Conservation (phyloP, 2,888 invertebrate species). For the Meliscaeva auricollis region DNA sequence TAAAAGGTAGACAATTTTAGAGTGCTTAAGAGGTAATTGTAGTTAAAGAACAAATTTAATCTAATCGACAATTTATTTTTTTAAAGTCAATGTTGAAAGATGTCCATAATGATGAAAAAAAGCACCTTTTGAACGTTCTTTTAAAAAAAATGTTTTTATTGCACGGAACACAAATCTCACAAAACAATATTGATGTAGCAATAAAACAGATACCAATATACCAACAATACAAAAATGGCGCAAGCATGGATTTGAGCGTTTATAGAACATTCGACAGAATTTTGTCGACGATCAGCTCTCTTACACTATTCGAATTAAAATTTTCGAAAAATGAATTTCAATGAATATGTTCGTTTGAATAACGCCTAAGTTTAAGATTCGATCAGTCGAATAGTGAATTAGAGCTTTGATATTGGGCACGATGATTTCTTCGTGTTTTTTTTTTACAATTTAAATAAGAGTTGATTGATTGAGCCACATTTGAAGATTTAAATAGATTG, state of each 20-base stretch:
- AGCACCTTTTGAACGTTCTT: slow-evolving; percentile 17
- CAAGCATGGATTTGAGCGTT: slow-evolving; percentile 51
- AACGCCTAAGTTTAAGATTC: too few species aligned
- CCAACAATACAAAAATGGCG: slow-evolving; percentile 13
- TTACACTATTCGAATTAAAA: slow-evolving; percentile 31
- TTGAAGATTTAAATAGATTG: neutral
- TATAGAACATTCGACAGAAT: slow-evolving; percentile 64
- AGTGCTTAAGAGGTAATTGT: slow-evolving; percentile 43
- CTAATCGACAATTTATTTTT: too few species aligned
- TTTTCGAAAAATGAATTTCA: slow-evolving; percentile 14
- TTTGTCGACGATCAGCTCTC: slow-evolving; percentile 56
- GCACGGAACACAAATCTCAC: slow-evolving; percentile 38
- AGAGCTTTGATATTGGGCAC: slow-evolving; percentile 36
- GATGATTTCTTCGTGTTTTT: slow-evolving; percentile 4
- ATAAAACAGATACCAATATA: neutral
- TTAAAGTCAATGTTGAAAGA: neutral
- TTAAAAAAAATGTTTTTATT: neutral
- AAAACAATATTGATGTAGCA: slow-evolving; percentile 21
- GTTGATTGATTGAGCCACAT: neutral
- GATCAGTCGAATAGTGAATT: slow-evolving; percentile 23
- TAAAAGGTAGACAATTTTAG: slow-evolving; percentile 26
- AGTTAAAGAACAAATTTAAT: slow-evolving; percentile 3
- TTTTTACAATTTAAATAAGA: neutral
- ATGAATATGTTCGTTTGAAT: neutral
- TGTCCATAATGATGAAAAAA: slow-evolving; percentile 11